Evolutionary conservation across 2,888 invertebrate genomes (phyloP).

Genomic region (Habrosyne pyritoides): DNA sequence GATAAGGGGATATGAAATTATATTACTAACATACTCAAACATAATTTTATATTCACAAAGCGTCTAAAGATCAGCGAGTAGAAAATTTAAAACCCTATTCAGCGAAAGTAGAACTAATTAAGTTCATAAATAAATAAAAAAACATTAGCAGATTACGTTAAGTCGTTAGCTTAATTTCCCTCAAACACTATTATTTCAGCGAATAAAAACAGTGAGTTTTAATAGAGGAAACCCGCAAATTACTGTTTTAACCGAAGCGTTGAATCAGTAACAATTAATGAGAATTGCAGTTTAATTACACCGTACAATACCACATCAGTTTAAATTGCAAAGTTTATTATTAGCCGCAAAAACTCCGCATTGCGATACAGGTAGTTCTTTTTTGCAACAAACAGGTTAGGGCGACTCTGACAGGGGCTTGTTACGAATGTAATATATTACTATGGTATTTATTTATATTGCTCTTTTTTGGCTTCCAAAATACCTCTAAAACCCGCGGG

Average conservation of each 20-base stretch:
- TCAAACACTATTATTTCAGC: not conserved
- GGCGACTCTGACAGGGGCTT: slow-evolving; percentile 22
- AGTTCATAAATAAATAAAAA: not conserved
- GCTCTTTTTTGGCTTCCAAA: too few species aligned
- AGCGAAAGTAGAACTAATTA: too few species aligned
- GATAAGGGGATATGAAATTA: too few species aligned
- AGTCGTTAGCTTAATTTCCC: not conserved
- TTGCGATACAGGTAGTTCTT: slow-evolving; percentile 24
- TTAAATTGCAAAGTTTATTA: not conserved
- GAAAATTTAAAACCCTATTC: not conserved
- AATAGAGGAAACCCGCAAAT: not conserved
- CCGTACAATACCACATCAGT: not conserved
- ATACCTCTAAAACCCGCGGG: too few species aligned
- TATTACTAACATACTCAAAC: too few species aligned
- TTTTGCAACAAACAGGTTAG: too few species aligned
- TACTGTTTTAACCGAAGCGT: not conserved
- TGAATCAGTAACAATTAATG: not conserved
- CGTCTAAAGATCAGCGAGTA: not conserved
- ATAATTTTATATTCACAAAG: too few species aligned
- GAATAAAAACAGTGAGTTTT: not conserved
- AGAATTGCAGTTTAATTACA: not conserved
- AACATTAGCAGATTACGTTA: not conserved
- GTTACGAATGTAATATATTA: slow-evolving; percentile 11
- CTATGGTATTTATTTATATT: too few species aligned
- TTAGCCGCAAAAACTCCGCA: slow-evolving; percentile 19